phyloP scores from a whole-genome alignment of 2,113 vertebrate genomes.

The Pituophis catenifer region DNA sequence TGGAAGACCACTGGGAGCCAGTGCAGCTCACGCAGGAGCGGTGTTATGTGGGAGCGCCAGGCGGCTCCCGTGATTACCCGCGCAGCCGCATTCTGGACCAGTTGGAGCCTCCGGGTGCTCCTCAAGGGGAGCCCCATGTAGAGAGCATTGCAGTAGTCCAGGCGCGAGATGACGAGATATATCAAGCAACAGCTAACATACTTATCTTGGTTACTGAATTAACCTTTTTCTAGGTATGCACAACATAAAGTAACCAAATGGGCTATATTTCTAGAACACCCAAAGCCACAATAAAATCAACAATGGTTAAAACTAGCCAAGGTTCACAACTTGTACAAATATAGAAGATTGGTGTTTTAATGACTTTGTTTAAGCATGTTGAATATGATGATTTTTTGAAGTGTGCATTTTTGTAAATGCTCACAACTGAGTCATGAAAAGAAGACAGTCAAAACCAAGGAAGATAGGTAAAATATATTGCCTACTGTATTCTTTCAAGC shows the following conservation, averaged over 20 bases:
- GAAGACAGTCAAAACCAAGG: neutral
- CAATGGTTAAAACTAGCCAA: neutral
- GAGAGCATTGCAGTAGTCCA: too few species aligned
- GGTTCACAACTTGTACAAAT: neutral
- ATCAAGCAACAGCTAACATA: neutral
- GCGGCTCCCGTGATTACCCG: too few species aligned
- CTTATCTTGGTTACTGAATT: neutral
- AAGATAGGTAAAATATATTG: neutral
- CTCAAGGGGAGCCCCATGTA: too few species aligned
- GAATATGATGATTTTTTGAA: too few species aligned
- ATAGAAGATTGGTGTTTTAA: neutral
- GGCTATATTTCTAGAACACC: neutral
- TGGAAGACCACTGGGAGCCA: too few species aligned
- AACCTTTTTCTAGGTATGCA: neutral
- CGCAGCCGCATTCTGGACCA: too few species aligned
- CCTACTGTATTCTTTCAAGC: neutral
- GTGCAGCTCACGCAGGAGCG: too few species aligned
- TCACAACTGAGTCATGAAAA: neutral
- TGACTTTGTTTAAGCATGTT: neutral
- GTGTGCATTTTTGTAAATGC: neutral
- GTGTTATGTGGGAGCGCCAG: too few species aligned
- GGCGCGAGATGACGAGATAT: too few species aligned
- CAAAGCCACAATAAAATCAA: neutral
- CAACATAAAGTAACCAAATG: neutral
- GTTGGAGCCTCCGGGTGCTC: too few species aligned